Evolutionary conservation across 2,113 vertebrate genomes (phyloP).

Genomic region (Muntiacus muntjak): DNA sequence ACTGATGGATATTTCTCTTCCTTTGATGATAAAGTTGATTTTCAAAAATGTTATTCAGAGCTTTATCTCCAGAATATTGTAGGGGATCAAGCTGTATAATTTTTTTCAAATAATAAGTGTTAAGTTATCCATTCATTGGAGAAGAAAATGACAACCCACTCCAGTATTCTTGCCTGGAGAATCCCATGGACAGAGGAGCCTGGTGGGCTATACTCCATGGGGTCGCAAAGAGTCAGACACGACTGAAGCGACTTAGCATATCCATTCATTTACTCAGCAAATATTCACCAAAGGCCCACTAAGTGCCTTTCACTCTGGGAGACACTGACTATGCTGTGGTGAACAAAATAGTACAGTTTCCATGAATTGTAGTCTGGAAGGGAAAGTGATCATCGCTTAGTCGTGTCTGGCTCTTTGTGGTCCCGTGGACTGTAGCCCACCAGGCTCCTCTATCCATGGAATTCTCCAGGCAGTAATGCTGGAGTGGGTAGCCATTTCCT

Average conservation of each 20-base stretch:
- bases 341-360: not conserved
- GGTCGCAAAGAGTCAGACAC: not conserved
- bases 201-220: not conserved
- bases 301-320: not conserved
- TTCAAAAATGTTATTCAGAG: slow-evolving; percentile 3
- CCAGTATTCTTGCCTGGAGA: not conserved
- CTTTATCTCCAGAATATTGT: not conserved
- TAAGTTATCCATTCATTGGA: not conserved
- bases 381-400: not conserved
- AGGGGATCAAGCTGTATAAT: not conserved
- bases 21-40: not conserved
- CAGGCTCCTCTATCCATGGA: not conserved
- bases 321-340: not conserved
- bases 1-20: not conserved
- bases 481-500: not conserved
- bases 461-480: not conserved
- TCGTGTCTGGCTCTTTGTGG: not conserved
- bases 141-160: not conserved
- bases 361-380: not conserved
- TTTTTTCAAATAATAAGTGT: not conserved
- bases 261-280: not conserved
- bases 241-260: not conserved
- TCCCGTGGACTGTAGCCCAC: not conserved
- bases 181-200: not conserved
- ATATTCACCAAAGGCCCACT: not conserved